Percentiles rank a stretch among this genome's conserved stretches.
phyloP scores from a whole-genome alignment of 1,140 invertebrate species.

The Eubasilissa regina region DNA sequence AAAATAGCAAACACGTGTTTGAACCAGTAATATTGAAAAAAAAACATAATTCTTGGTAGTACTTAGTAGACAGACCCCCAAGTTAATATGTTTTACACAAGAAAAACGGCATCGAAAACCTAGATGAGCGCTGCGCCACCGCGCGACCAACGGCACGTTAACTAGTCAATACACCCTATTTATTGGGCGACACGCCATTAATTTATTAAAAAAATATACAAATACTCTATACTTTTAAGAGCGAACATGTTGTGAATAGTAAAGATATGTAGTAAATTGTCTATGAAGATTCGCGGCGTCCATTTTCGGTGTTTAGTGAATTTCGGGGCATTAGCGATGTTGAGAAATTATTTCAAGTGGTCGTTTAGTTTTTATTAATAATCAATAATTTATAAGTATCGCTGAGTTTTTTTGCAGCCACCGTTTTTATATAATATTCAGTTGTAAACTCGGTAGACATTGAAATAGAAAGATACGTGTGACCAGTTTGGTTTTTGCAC shows the following conservation, averaged over 20 bases:
- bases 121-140: too few species aligned
- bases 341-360: background rate
- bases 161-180: too few species aligned
- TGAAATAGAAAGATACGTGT: background rate
- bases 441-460: background rate
- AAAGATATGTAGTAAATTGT: background rate
- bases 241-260: background rate
- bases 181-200: too few species aligned
- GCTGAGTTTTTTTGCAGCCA: background rate
- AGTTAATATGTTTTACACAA: too few species aligned
- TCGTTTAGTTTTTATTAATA: background rate
- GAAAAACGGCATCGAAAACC: too few species aligned
- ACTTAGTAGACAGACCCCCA: too few species aligned
- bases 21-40: too few species aligned
- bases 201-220: too few species aligned
- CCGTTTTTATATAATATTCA: background rate
- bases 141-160: too few species aligned
- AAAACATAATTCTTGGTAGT: too few species aligned
- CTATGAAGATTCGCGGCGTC: conserved; percentile 35
- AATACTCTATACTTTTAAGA: too few species aligned
- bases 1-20: too few species aligned
- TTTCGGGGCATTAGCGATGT: background rate
- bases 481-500: background rate
- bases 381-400: background rate
- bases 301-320: conserved; percentile 21